These are phyloP conservation scores for Gonocerus acuteangulatus DNA, from an alignment of 2,888 invertebrate species.

Conservation along the genomic window DNA sequence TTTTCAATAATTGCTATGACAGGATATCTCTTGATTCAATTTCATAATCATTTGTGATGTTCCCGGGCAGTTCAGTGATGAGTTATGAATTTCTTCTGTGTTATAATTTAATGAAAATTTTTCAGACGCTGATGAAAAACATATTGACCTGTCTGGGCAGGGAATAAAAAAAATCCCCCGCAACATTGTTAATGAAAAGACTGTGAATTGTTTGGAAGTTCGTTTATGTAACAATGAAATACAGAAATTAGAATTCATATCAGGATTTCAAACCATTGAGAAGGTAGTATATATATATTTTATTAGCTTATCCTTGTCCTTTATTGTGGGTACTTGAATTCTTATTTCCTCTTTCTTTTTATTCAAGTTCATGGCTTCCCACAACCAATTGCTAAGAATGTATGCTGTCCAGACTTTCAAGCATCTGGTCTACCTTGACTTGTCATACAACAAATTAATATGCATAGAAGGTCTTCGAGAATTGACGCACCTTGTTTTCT, in stretches of 20 bases:
- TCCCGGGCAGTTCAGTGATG: too few relatives aligned
- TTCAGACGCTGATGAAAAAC: constrained; percentile 21
- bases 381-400: constrained; percentile 81
- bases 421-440: constrained; percentile 69
- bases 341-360: too few relatives aligned
- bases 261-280: constrained; percentile 68
- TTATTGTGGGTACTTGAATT: too few relatives aligned
- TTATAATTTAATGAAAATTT: too few relatives aligned
- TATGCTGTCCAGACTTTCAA: constrained; percentile 74
- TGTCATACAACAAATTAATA: constrained; percentile 80
- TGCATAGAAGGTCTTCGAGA: constrained; percentile 86
- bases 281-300: constrained; percentile 52
- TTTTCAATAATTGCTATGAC: too few relatives aligned
- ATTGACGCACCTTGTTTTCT: constrained; percentile 65
- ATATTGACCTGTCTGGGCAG: constrained; percentile 67
- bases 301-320: too few relatives aligned
- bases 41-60: too few relatives aligned
- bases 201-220: constrained; percentile 59
- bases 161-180: constrained; percentile 73
- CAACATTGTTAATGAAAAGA: constrained; percentile 54
- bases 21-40: too few relatives aligned
- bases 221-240: constrained; percentile 81
- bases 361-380: constrained; percentile 69
- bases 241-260: constrained; percentile 78
- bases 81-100: too few relatives aligned